Evolutionary conservation across 2,113 vertebrate genomes (phyloP).

Genomic region (Melozone crissalis): DNA sequence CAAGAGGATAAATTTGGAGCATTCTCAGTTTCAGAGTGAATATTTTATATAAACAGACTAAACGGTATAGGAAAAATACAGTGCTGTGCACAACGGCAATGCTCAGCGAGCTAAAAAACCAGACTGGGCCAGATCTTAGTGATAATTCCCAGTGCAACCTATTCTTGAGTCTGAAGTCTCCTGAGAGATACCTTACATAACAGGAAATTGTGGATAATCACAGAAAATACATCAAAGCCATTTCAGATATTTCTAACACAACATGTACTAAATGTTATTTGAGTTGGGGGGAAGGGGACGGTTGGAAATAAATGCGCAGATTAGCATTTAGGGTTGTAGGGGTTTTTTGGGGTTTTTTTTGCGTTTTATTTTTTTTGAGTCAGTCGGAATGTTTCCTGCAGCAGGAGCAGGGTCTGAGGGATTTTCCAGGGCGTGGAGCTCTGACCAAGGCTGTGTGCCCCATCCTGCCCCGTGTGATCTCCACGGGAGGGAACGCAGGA

Average conservation of each 20-base stretch:
- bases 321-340: background rate
- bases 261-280: background rate
- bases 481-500: constrained; percentile 43
- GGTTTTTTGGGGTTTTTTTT: too few species aligned
- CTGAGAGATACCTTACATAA: constrained; percentile 61
- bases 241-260: constrained; percentile 43
- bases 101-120: constrained; percentile 46
- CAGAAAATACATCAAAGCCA: constrained; percentile 50
- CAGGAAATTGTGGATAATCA: constrained; percentile 65
- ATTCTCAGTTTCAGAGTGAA: constrained; percentile 55
- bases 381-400: background rate
- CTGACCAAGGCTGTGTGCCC: background rate
- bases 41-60: constrained; percentile 58
- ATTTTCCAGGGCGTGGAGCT: background rate
- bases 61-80: constrained; percentile 56
- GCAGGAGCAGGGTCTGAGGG: background rate
- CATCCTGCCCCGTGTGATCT: constrained; percentile 51
- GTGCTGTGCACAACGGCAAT: constrained; percentile 36
- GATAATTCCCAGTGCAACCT: constrained; percentile 57
- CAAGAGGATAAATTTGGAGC: constrained; percentile 52
- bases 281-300: accelerated
- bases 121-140: constrained; percentile 45
- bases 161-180: constrained; percentile 57
- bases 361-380: background rate
- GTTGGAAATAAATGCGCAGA: background rate